A percentile compares a stretch with the other conserved stretches of the same genome.
Evolutionary conservation across 2,797 vertebrate genomes (phyloP).

Genomic region (Anableps anableps): DNA sequence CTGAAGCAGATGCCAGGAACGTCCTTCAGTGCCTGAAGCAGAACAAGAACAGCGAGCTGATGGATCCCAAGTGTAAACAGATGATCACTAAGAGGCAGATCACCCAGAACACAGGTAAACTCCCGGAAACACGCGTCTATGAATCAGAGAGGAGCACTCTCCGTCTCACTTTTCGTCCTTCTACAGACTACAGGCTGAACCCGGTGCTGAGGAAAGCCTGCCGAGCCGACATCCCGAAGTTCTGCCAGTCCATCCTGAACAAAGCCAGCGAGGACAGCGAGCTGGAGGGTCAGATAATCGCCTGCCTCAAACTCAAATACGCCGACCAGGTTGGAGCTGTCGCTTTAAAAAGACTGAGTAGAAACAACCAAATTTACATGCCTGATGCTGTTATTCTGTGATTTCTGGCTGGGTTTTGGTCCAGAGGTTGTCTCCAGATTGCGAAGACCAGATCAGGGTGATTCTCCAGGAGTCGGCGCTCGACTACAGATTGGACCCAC

Average conservation of each 20-base stretch:
- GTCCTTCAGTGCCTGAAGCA: constrained; percentile 96
- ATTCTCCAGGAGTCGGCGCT: constrained; percentile 96
- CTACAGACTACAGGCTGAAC: constrained; percentile 92
- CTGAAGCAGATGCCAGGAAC: constrained; percentile 90
- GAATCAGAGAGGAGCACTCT: not conserved
- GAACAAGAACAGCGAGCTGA: constrained; percentile 97
- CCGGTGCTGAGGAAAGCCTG: constrained; percentile 93
- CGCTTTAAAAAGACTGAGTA: not conserved
- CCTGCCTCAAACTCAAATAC: constrained; percentile 94
- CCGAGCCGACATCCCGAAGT: constrained; percentile 97
- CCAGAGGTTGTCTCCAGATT: constrained; percentile 94
- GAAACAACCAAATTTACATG: not conserved
- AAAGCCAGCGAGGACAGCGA: constrained; percentile 91
- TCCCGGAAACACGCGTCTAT: not conserved
- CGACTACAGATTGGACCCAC: constrained; percentile 95
- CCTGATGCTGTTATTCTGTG: not conserved
- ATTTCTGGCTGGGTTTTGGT: constrained; percentile 21
- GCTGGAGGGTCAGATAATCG: constrained; percentile 94
- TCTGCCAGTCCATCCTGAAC: constrained; percentile 91
- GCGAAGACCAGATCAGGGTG: constrained; percentile 94
- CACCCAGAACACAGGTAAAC: constrained; percentile 93
- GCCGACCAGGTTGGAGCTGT: constrained; percentile 87
- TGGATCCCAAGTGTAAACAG: constrained; percentile 98
- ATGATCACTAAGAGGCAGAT: constrained; percentile 99
- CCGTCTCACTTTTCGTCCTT: not conserved